Conservation (phyloP, 2,888 invertebrate genomes). For the Perdita meconis region DNA sequence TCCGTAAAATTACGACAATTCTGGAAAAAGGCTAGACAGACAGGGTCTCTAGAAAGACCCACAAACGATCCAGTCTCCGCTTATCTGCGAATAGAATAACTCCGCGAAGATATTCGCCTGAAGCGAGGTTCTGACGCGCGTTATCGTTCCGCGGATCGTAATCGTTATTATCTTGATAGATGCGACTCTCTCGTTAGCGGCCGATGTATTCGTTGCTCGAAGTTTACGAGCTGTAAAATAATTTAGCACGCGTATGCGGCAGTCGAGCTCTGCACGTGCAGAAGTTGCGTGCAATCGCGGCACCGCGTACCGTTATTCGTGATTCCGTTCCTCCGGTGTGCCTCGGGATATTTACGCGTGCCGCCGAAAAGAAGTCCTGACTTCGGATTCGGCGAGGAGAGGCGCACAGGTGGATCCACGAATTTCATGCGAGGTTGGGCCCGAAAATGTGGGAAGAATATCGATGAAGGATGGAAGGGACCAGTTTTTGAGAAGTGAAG, state of each 20-base stretch:
- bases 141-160: constrained; percentile 57
- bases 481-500: constrained; percentile 20
- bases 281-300: constrained; percentile 55
- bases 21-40: constrained; percentile 4
- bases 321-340: constrained; percentile 23
- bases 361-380: constrained; percentile 10
- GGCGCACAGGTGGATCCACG: neutral
- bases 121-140: neutral
- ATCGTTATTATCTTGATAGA: constrained; percentile 74
- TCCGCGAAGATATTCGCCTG: neutral
- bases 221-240: constrained; percentile 74
- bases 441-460: constrained; percentile 18
- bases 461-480: constrained; percentile 48
- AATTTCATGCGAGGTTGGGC: neutral
- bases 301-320: constrained; percentile 59
- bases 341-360: constrained; percentile 65
- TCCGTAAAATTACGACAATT: constrained; percentile 13
- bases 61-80: constrained; percentile 28
- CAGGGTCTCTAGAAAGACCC: neutral
- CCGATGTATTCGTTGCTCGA: constrained; percentile 68
- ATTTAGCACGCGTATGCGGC: constrained; percentile 45
- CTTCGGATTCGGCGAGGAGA: neutral
- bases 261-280: constrained; percentile 47
- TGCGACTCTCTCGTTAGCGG: constrained; percentile 71
- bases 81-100: constrained; percentile 7